A percentile compares a stretch with the other conserved stretches of the same genome.
These are phyloP conservation scores for Anthoptus insignis DNA, from an alignment of 2,888 invertebrate species.

Conservation along the genomic window DNA sequence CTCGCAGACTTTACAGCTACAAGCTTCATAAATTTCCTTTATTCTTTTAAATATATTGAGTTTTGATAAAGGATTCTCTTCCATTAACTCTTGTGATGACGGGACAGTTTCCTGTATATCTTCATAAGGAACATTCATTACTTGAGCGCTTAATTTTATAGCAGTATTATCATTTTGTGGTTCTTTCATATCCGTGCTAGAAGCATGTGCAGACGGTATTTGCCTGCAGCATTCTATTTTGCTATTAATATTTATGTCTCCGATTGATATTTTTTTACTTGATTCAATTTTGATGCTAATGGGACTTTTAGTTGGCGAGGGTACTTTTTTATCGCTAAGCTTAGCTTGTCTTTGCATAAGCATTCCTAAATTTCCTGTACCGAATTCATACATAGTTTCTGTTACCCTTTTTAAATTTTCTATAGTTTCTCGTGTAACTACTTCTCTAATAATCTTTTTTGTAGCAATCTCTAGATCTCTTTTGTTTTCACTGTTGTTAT, in stretches of 20 bases:
- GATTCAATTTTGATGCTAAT: not conserved
- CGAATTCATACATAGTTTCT: slow-evolving; percentile 29
- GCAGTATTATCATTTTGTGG: slow-evolving; percentile 46
- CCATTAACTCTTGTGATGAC: slow-evolving; percentile 25
- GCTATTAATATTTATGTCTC: not conserved
- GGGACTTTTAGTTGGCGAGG: not conserved
- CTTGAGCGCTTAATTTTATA: slow-evolving; percentile 61
- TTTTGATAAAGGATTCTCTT: slow-evolving; percentile 44
- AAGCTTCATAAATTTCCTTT: slow-evolving; percentile 69
- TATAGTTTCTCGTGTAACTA: slow-evolving; percentile 28
- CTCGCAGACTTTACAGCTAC: slow-evolving; percentile 75
- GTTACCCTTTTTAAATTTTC: slow-evolving; percentile 29
- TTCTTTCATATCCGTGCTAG: slow-evolving; percentile 30
- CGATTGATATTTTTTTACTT: not conserved
- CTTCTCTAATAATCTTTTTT: slow-evolving; percentile 25
- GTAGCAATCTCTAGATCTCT: slow-evolving; percentile 1
- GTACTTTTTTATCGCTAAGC: slow-evolving; percentile 6
- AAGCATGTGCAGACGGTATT: slow-evolving; percentile 29
- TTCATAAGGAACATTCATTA: slow-evolving; percentile 61
- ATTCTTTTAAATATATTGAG: slow-evolving; percentile 64
- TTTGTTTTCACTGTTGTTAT: not conserved
- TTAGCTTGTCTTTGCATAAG: slow-evolving; percentile 5
- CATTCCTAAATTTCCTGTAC: slow-evolving; percentile 8
- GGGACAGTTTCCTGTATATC: slow-evolving; percentile 52
- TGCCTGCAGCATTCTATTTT: slow-evolving; percentile 9